Evolutionary conservation across 2,888 invertebrate species (phyloP).

Genomic region (Drosophila borborema): DNA sequence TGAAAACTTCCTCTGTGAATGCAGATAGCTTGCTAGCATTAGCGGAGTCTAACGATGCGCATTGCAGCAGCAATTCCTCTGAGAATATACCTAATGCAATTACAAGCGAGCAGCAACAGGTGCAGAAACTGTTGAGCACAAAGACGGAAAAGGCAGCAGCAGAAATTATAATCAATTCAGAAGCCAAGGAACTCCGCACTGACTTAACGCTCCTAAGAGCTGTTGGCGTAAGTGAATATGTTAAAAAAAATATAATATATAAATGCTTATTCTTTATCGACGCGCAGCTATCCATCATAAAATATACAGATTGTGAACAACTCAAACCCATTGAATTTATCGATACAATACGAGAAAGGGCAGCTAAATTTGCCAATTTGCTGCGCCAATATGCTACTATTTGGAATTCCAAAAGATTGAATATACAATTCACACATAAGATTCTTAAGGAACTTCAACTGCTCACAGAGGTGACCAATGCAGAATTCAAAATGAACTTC

Average conservation of each 20-base stretch:
- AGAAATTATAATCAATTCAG: not conserved
- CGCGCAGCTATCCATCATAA: slow-evolving; percentile 60
- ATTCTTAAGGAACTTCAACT: slow-evolving; percentile 21
- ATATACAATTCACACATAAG: not conserved
- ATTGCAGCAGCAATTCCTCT: slow-evolving; percentile 8
- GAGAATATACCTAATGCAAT: slow-evolving; percentile 35
- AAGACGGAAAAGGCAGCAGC: not conserved
- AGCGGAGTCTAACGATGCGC: not conserved
- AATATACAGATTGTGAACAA: slow-evolving; percentile 46
- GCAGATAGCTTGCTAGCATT: slow-evolving; percentile 33
- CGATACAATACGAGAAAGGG: slow-evolving; percentile 50
- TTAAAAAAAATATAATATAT: not conserved
- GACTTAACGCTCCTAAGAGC: slow-evolving; percentile 31
- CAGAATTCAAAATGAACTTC: slow-evolving; percentile 17
- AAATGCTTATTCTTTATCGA: not conserved
- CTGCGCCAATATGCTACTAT: slow-evolving; percentile 33
- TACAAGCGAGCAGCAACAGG: slow-evolving; percentile 7
- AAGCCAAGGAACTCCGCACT: not conserved
- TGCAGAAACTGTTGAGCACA: not conserved
- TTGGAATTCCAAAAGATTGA: slow-evolving; percentile 47
- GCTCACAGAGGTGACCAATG: slow-evolving; percentile 46
- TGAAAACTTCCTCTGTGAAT: slow-evolving; percentile 33
- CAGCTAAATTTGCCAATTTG: slow-evolving; percentile 52
- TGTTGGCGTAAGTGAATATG: slow-evolving; percentile 51
- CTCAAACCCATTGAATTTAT: slow-evolving; percentile 33